Evolutionary conservation across 2,888 invertebrate genomes (phyloP).

Genomic region (Venusia cambrica): DNA sequence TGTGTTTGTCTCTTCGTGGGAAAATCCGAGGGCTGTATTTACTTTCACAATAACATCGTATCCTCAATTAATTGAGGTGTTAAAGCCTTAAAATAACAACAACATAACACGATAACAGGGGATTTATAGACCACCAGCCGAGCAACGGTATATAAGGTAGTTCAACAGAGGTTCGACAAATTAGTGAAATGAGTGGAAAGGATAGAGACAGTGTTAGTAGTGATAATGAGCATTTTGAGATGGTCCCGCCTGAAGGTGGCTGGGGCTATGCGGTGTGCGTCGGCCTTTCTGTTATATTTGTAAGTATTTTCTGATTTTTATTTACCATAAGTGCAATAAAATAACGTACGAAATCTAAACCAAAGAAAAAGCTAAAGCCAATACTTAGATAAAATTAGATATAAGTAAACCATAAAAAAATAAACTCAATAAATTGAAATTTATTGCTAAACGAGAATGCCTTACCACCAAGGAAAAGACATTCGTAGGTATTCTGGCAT

Average conservation of each 20-base stretch:
- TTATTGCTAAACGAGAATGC: too few species aligned
- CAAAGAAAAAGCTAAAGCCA: too few species aligned
- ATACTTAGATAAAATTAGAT: too few species aligned
- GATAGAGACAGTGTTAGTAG: constrained; percentile 47
- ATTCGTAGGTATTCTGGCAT: too few species aligned
- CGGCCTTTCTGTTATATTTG: constrained; percentile 84
- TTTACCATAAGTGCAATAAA: too few species aligned
- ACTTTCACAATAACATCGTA: constrained; percentile 41
- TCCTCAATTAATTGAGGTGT: constrained; percentile 59
- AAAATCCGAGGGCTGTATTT: constrained; percentile 63
- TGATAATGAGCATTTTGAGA: constrained; percentile 62
- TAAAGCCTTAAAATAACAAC: constrained; percentile 54
- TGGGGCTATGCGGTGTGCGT: constrained; percentile 87
- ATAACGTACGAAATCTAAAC: too few species aligned
- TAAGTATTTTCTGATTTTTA: constrained; percentile 63
- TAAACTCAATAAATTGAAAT: too few species aligned
- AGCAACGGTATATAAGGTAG: constrained; percentile 32
- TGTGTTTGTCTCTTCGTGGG: constrained; percentile 64
- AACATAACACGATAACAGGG: constrained; percentile 48
- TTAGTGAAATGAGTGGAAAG: constrained; percentile 49
- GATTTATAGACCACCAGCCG: constrained; percentile 58
- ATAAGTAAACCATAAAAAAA: too few species aligned
- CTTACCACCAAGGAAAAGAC: too few species aligned
- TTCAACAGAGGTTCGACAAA: constrained; percentile 21
- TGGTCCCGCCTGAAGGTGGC: constrained; percentile 84